Conservation (phyloP, 1,140 invertebrate species). For the Yoshiicerus persimilis region DNA sequence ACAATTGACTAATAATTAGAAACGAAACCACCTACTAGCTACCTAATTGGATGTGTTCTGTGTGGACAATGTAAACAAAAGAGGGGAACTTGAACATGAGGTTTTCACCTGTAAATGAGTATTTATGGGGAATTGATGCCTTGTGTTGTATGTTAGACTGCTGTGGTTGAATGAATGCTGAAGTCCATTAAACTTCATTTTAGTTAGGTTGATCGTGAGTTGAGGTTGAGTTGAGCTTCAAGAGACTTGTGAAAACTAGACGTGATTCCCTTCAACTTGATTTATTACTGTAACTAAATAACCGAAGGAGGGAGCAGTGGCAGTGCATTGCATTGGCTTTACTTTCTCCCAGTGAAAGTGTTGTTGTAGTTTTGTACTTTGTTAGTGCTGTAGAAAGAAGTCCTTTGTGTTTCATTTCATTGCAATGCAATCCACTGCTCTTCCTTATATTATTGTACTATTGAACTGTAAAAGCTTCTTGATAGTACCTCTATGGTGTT, state of each 20-base stretch:
- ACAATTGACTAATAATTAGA: no score
- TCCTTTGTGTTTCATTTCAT: background rate
- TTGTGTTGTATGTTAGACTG: background rate
- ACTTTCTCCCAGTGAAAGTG: background rate
- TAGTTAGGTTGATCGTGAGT: background rate
- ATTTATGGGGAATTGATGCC: slow-evolving; percentile 23
- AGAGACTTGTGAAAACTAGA: slow-evolving; percentile 8
- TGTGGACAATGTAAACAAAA: no score
- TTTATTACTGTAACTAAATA: slow-evolving; percentile 23
- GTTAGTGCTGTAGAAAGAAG: background rate
- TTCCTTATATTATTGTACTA: background rate
- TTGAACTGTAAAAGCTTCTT: background rate
- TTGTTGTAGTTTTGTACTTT: background rate
- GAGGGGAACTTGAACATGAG: background rate
- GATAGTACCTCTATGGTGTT: background rate
- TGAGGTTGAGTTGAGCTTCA: slow-evolving; percentile 16
- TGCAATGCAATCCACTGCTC: background rate
- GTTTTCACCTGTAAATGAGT: slow-evolving; percentile 6
- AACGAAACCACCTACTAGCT: no score
- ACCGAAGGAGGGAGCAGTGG: background rate
- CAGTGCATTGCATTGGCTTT: background rate
- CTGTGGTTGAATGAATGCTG: background rate
- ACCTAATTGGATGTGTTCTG: no score
- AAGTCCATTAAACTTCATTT: slow-evolving; percentile 26
- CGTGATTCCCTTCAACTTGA: slow-evolving; percentile 18